phyloP scores from a whole-genome alignment of 1,140 invertebrate species.

The Sycobia sp. region DNA sequence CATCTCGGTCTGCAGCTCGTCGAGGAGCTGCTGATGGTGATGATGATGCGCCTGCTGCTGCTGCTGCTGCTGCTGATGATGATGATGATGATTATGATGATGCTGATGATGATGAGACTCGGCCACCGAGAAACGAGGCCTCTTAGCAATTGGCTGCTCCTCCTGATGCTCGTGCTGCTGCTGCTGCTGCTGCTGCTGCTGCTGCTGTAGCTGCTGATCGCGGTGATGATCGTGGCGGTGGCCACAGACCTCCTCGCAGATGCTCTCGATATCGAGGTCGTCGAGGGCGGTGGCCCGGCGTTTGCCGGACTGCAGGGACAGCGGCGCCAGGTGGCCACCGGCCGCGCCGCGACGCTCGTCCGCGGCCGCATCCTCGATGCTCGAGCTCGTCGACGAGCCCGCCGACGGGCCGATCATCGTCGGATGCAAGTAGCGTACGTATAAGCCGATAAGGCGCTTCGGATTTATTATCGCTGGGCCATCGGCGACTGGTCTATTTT shows the following conservation, averaged over 20 bases:
- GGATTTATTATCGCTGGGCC: too few species aligned
- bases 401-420: slow-evolving; percentile 58
- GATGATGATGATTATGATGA: too few species aligned
- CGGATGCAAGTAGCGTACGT: too few species aligned
- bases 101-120: slow-evolving; percentile 35
- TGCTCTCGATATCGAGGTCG: slow-evolving; percentile 53
- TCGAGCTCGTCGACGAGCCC: slow-evolving; percentile 1
- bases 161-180: too few species aligned
- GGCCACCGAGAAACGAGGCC: slow-evolving; percentile 10
- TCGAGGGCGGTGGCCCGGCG: slow-evolving; percentile 53
- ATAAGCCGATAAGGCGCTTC: too few species aligned
- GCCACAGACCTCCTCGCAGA: slow-evolving; percentile 54
- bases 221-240: slow-evolving; percentile 46
- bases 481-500: too few species aligned
- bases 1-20: slow-evolving; percentile 31
- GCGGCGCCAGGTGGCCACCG: too few species aligned
- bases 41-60: too few species aligned
- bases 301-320: slow-evolving; percentile 35
- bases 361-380: slow-evolving; percentile 35
- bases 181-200: background rate
- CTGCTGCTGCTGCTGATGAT: too few species aligned
- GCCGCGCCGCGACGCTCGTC: slow-evolving; percentile 2
- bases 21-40: too few species aligned
- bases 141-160: too few species aligned
- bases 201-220: too few species aligned